Evolutionary conservation across 2,888 invertebrate genomes (phyloP).

Genomic region (Pyralis farinalis): DNA sequence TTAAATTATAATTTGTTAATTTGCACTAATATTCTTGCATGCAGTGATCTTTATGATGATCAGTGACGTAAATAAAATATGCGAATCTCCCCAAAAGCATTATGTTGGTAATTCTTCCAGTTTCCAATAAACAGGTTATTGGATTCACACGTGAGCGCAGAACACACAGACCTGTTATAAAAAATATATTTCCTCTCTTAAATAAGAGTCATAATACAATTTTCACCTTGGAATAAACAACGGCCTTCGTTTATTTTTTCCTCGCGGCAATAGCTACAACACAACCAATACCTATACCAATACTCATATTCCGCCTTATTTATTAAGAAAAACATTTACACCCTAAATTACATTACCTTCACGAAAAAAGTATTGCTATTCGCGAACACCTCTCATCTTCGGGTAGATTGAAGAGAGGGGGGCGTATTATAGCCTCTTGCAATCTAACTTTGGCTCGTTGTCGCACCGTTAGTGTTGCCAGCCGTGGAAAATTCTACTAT

Average conservation of each 20-base stretch:
- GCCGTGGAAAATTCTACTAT: slow-evolving; percentile 26
- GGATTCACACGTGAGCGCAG: neutral
- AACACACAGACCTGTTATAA: neutral
- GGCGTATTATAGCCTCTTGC: slow-evolving; percentile 25
- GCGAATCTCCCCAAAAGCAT: too few species aligned
- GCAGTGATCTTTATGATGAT: too few species aligned
- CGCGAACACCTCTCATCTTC: slow-evolving; percentile 14
- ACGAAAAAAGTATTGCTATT: slow-evolving; percentile 17
- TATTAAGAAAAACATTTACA: slow-evolving; percentile 15
- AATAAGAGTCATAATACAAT: neutral
- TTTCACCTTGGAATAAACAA: slow-evolving; percentile 5
- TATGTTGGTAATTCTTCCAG: too few species aligned
- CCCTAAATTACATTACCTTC: slow-evolving; percentile 15
- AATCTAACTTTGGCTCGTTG: slow-evolving; percentile 51
- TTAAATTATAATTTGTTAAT: too few species aligned
- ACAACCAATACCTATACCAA: slow-evolving; percentile 1
- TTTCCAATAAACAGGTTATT: too few species aligned
- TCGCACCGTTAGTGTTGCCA: slow-evolving; percentile 38
- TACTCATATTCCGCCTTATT: slow-evolving; percentile 12
- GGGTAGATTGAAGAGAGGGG: slow-evolving; percentile 18
- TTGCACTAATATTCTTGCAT: too few species aligned
- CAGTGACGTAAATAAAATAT: too few species aligned
- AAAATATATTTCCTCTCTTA: neutral
- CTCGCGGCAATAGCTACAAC: neutral
- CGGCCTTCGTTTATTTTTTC: neutral